Conservation (phyloP, 2,888 invertebrate species). For the Metalampra italica region DNA sequence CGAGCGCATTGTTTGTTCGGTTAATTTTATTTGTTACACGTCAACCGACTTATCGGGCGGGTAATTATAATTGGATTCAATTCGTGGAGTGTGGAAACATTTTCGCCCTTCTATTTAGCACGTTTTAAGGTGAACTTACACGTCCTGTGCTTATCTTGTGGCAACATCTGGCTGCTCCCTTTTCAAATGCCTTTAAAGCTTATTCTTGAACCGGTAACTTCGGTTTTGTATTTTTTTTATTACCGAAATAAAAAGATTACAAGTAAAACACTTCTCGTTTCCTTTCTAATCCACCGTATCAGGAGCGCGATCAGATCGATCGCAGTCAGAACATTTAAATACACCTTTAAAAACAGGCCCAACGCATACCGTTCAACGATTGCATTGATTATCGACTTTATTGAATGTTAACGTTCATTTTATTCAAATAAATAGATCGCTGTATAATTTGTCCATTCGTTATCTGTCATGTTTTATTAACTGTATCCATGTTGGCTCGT, state of each 20-base stretch:
- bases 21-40: constrained; percentile 71
- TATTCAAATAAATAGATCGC: constrained; percentile 45
- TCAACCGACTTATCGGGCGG: constrained; percentile 56
- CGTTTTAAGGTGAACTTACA: constrained; percentile 31
- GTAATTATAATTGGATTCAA: constrained; percentile 62
- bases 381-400: constrained; percentile 49
- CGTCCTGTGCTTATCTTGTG: constrained; percentile 10
- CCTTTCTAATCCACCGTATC: background rate
- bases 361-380: constrained; percentile 36
- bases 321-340: background rate
- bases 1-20: constrained; percentile 65
- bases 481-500: constrained; percentile 27
- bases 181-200: too few relatives aligned
- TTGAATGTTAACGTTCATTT: constrained; percentile 55
- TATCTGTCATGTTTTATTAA: constrained; percentile 28
- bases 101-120: constrained; percentile 50
- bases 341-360: constrained; percentile 12
- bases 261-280: background rate
- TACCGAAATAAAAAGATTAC: background rate
- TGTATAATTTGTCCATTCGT: constrained; percentile 41
- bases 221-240: background rate
- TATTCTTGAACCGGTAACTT: too few relatives aligned
- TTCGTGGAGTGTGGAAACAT: constrained; percentile 58
- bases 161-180: too few relatives aligned
- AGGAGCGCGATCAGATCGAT: too few relatives aligned